A percentile compares a stretch with the other conserved stretches of the same genome.
Conservation (phyloP, 2,888 invertebrate species). For the Heteromyza rotundicornis region DNA sequence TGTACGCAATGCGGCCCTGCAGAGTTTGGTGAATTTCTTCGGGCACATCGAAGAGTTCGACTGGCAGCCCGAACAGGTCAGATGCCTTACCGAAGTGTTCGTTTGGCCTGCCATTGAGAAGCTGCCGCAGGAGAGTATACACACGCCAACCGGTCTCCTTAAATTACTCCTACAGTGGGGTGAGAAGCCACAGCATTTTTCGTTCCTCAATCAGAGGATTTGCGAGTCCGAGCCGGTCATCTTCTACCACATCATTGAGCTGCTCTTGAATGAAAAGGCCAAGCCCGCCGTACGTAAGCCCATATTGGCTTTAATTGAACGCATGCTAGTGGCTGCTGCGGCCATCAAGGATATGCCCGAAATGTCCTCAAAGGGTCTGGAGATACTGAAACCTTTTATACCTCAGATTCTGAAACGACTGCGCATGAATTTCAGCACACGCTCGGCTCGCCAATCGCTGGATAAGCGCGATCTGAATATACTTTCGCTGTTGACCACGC, state of each 20-base stretch:
- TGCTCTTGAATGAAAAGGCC: slow-evolving; percentile 75
- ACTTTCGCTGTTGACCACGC: slow-evolving; percentile 76
- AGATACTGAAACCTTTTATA: slow-evolving; percentile 77
- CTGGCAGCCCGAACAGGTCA: slow-evolving; percentile 75
- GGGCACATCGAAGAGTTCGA: slow-evolving; percentile 77
- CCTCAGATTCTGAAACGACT: slow-evolving; percentile 73
- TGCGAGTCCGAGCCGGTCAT: slow-evolving; percentile 62
- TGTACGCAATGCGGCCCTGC: slow-evolving; percentile 69
- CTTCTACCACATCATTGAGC: slow-evolving; percentile 72
- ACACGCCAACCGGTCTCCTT: slow-evolving; percentile 81
- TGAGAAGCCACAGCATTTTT: slow-evolving; percentile 77
- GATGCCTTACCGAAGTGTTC: slow-evolving; percentile 76
- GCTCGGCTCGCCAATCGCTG: slow-evolving; percentile 64
- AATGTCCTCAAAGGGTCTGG: slow-evolving; percentile 49
- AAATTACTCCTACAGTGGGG: slow-evolving; percentile 84
- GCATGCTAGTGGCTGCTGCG: slow-evolving; percentile 70
- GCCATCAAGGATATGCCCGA: slow-evolving; percentile 63
- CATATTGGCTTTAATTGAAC: slow-evolving; percentile 78
- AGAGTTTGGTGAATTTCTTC: slow-evolving; percentile 75
- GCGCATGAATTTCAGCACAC: slow-evolving; percentile 70
- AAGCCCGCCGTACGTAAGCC: slow-evolving; percentile 70
- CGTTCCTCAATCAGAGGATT: slow-evolving; percentile 70
- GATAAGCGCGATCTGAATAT: slow-evolving; percentile 76
- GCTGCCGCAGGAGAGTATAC: slow-evolving; percentile 79
- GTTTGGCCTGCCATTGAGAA: slow-evolving; percentile 82